A percentile compares a stretch with the other conserved stretches of the same genome.
phyloP scores from a whole-genome alignment of 1,140 invertebrate species.

The Drosophila chauvacae region DNA sequence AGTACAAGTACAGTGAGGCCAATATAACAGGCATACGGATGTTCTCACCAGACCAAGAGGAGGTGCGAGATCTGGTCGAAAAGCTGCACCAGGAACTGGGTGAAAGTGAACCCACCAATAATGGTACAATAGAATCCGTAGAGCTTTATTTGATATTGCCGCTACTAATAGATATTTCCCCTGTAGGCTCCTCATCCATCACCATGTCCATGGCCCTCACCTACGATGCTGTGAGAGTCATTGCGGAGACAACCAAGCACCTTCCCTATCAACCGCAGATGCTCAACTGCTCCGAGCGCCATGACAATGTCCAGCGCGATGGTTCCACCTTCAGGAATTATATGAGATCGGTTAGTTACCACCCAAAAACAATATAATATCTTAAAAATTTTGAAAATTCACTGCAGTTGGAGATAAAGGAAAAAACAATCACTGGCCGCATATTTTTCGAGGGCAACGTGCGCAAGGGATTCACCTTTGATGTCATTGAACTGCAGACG shows the following conservation, averaged over 20 bases:
- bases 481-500: slow-evolving; percentile 90
- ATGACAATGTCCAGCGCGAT: slow-evolving; percentile 74
- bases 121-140: slow-evolving; percentile 23
- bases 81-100: slow-evolving; percentile 62
- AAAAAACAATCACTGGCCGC: slow-evolving; percentile 89
- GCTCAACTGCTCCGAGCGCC: slow-evolving; percentile 85
- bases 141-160: background rate
- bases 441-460: slow-evolving; percentile 94
- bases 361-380: too few species aligned
- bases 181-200: slow-evolving; percentile 81
- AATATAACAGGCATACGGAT: slow-evolving; percentile 93
- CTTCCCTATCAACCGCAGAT: slow-evolving; percentile 67
- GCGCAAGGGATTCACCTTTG: slow-evolving; percentile 91
- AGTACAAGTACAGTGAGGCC: slow-evolving; percentile 92
- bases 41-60: slow-evolving; percentile 86
- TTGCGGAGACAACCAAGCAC: slow-evolving; percentile 85
- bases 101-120: slow-evolving; percentile 49
- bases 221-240: slow-evolving; percentile 91
- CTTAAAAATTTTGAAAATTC: background rate
- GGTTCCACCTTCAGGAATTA: slow-evolving; percentile 94
- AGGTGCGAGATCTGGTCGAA: slow-evolving; percentile 66
- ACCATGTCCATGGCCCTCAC: slow-evolving; percentile 89
- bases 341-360: slow-evolving; percentile 86
- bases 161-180: background rate
- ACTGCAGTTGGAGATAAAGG: slow-evolving; percentile 63